These are phyloP conservation scores for Agrenia bidenticulata DNA, from an alignment of 2,888 invertebrate genomes.

Conservation along the genomic window DNA sequence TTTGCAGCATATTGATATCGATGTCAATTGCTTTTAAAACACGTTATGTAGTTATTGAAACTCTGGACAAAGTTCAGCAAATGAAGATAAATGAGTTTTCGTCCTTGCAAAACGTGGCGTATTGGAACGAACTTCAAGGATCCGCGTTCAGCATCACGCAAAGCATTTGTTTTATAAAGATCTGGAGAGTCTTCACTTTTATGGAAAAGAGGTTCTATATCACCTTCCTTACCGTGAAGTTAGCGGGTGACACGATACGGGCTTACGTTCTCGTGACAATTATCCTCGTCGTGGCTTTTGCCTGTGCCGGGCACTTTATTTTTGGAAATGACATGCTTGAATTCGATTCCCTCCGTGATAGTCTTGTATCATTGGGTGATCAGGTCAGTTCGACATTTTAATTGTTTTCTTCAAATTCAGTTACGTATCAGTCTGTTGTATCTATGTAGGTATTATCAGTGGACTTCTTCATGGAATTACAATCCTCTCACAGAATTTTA, in stretches of 20 bases:
- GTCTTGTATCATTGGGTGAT: constrained; percentile 31
- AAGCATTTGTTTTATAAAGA: constrained; percentile 33
- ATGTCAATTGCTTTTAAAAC: constrained; percentile 19
- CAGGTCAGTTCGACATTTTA: constrained; percentile 16
- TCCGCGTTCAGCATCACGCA: constrained; percentile 28
- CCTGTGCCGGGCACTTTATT: constrained; percentile 27
- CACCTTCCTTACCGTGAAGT: constrained; percentile 32
- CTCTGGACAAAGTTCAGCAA: constrained; percentile 11
- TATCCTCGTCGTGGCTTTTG: constrained; percentile 30
- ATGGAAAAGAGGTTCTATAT: constrained; percentile 32
- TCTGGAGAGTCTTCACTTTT: constrained; percentile 37
- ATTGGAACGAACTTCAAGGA: constrained; percentile 31
- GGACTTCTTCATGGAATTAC: constrained; percentile 27
- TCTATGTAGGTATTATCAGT: constrained; percentile 19
- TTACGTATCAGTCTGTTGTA: neutral
- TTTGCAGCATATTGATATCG: constrained; percentile 18
- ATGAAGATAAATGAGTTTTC: constrained; percentile 30
- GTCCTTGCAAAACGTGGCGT: constrained; percentile 31
- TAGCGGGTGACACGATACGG: constrained; percentile 22
- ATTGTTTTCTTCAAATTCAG: neutral
- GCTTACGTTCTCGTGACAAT: constrained; percentile 20
- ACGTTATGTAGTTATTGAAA: neutral
- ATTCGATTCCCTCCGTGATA: constrained; percentile 29
- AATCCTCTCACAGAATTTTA: constrained; percentile 14
- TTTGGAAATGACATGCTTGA: constrained; percentile 32